Evolutionary conservation across 2,888 invertebrate genomes (phyloP).

Genomic region (Auanema freiburgensis): DNA sequence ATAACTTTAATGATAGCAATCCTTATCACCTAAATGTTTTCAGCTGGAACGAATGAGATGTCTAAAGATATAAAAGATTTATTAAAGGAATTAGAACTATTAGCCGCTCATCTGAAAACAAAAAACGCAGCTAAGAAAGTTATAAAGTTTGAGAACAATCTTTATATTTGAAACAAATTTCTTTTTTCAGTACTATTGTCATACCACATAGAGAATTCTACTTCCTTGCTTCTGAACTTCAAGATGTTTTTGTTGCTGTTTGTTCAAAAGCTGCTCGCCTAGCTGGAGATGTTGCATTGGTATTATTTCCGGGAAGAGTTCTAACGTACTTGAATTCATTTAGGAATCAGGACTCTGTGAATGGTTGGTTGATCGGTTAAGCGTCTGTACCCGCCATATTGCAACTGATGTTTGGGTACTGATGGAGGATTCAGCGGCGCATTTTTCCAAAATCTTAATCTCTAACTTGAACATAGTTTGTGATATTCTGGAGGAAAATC

Average conservation of each 20-base stretch:
- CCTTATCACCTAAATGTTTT: neutral
- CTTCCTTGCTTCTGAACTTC: constrained; percentile 17
- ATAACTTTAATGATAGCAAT: too few relatives aligned
- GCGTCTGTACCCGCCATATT: constrained; percentile 13
- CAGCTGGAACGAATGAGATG: constrained; percentile 14
- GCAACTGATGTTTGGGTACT: constrained; percentile 38
- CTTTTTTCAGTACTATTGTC: constrained; percentile 8
- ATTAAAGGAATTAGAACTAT: constrained; percentile 15
- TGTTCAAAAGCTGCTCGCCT: constrained; percentile 17
- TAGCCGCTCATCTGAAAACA: constrained; percentile 19
- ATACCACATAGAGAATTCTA: constrained; percentile 18
- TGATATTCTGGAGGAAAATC: constrained; percentile 17
- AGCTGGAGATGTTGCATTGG: constrained; percentile 11
- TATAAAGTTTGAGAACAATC: constrained; percentile 18
- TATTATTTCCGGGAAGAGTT: neutral
- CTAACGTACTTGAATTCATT: neutral
- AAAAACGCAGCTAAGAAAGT: constrained; percentile 14
- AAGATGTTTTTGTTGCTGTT: constrained; percentile 23
- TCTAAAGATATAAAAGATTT: constrained; percentile 9
- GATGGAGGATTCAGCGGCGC: constrained; percentile 34
- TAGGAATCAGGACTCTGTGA: constrained; percentile 18
- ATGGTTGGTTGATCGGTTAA: constrained; percentile 20
- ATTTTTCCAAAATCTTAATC: constrained; percentile 25
- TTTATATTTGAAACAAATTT: neutral
- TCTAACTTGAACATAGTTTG: constrained; percentile 17